A percentile compares a stretch with the other conserved stretches of the same genome.
phyloP scores from a whole-genome alignment of 2,113 vertebrate species.

The Sciurus niger region DNA sequence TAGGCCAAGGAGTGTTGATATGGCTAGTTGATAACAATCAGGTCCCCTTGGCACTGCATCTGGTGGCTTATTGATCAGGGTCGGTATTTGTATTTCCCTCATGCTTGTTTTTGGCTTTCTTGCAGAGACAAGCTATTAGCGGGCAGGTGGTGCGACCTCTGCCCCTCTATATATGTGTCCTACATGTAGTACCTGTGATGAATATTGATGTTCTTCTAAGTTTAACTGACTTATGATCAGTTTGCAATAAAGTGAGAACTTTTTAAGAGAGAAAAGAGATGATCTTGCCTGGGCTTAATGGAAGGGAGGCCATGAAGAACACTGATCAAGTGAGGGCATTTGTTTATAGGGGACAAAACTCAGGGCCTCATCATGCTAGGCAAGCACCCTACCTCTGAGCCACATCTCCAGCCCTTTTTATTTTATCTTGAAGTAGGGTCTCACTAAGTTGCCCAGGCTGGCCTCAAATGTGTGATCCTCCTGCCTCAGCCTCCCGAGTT shows the following conservation, averaged over 20 bases:
- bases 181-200: constrained; percentile 40
- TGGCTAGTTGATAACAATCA: constrained; percentile 24
- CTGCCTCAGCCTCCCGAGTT: neutral
- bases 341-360: neutral
- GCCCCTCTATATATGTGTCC: neutral
- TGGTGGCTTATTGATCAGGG: constrained; percentile 2
- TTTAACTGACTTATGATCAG: constrained; percentile 57
- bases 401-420: neutral
- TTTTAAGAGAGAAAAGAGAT: constrained; percentile 47
- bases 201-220: constrained; percentile 46
- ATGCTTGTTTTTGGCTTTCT: neutral
- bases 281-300: constrained; percentile 7
- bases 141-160: neutral
- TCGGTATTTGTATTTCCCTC: neutral
- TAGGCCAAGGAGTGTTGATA: constrained; percentile 14
- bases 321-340: neutral
- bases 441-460: neutral
- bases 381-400: neutral
- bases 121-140: neutral
- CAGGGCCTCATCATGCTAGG: neutral
- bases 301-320: neutral
- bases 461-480: neutral
- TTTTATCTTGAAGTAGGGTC: neutral
- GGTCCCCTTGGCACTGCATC: neutral
- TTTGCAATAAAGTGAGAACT: constrained; percentile 16